A percentile compares a stretch with the other conserved stretches of the same genome.
These are phyloP conservation scores for Corythucha ciliata DNA, from an alignment of 2,888 invertebrate species.

Conservation along the genomic window DNA sequence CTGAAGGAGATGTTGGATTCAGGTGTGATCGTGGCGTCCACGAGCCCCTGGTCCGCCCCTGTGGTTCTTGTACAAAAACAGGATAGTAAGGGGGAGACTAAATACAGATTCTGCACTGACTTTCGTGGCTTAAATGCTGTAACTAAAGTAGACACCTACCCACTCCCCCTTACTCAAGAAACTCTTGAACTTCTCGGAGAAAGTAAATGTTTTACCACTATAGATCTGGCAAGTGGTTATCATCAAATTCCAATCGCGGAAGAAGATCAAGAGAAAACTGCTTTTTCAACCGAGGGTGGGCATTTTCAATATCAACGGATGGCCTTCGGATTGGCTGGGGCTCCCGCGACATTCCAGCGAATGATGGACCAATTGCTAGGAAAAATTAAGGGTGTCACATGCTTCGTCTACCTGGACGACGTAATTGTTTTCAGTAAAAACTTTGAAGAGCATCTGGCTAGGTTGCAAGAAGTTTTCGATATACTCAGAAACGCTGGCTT, in stretches of 20 bases:
- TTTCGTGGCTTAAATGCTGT: no score
- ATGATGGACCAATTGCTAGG: conserved; percentile 6
- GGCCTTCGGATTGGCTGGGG: conserved; percentile 9
- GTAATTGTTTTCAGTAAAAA: neutral
- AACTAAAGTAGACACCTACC: no score
- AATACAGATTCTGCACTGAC: no score
- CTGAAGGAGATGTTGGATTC: no score
- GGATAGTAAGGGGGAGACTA: no score
- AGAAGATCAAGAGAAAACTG: conserved; percentile 5
- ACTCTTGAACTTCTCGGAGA: no score
- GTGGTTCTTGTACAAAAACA: no score
- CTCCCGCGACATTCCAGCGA: conserved; percentile 12
- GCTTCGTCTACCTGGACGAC: conserved; percentile 21
- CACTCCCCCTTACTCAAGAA: no score
- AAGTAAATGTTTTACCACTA: no score
- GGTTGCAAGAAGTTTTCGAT: neutral
- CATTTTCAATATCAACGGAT: conserved; percentile 1
- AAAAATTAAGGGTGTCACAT: neutral
- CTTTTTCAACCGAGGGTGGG: conserved; percentile 5
- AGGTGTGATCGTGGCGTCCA: no score
- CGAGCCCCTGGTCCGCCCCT: no score
- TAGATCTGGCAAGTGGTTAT: conserved; percentile 9
- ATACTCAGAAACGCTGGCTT: neutral
- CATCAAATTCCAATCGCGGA: conserved; percentile 6
- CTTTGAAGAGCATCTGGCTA: neutral